Base-by-base conservation (phyloP, 2,888 invertebrate genomes). In the Graphium colonna region DNA sequence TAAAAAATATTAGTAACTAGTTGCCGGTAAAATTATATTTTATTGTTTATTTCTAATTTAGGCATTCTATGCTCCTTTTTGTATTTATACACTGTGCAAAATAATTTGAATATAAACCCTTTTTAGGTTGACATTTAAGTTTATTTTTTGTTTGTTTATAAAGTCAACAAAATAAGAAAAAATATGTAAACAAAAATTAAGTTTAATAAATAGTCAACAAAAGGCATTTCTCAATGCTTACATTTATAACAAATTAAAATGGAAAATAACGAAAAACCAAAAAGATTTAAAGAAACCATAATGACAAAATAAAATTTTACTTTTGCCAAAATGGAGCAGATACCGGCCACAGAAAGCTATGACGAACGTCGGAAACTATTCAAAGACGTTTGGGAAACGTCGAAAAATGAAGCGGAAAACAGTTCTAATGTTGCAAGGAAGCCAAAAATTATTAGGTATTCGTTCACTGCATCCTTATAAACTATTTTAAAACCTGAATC, bases 371-470 rank as follows among this genome's bases (percentile, higher is more conserved):
- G 88, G 18, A 69, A 72, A 51, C 71, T 88, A 1, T 88, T 88
- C 57, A 85, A 79, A 58, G 71, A 81, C 54, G 79, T 88, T 40
- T 88, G 88, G 88, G 73, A 79, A 0, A 71, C 79, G 0, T 78
- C 81, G 0, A 69, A 78, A 68, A 58, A 67, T 18, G 63, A 77
- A 10, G 73, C 79, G 3, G 74, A 70, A 0, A 79, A 76, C 51
- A 77, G 81, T 8, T 42, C 53, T 4, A 75, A 78, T 31, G 65
- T 75, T 16, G 60, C 71, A 60, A 65, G 55, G 51, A 84, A 82
- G 57, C 78, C 81, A 13, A 86, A 81, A 78, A 76, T 85, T 51
- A 83, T 87, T 39, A 87, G 82, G 87, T 87, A 72, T 28, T 74
- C 65, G 18, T 38, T 21, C 21, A 21, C 13, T 18, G 17, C 3